These are phyloP conservation scores for Hippoglossus stenolepis DNA, from an alignment of 2,113 vertebrate species.

Conservation along the genomic window DNA sequence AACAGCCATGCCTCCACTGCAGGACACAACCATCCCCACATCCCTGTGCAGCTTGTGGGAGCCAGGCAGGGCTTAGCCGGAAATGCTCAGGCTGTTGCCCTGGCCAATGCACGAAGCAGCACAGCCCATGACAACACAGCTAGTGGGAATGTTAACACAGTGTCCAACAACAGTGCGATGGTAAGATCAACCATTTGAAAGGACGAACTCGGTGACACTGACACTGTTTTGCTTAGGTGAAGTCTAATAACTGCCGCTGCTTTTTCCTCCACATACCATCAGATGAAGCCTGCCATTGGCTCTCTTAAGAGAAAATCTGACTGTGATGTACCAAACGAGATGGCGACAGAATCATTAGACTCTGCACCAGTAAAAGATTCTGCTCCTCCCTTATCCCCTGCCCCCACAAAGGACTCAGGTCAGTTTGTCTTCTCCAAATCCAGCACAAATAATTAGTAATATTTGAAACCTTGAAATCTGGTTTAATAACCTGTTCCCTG, in stretches of 20 bases:
- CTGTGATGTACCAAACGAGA: constrained; percentile 73
- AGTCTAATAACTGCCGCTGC: not conserved
- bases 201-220: not conserved
- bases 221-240: constrained; percentile 28
- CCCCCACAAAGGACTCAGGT: constrained; percentile 77
- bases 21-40: constrained; percentile 85
- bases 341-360: constrained; percentile 63
- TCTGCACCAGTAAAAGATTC: constrained; percentile 82
- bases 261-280: not conserved
- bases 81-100: constrained; percentile 89
- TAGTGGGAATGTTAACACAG: constrained; percentile 33
- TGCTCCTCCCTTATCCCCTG: constrained; percentile 80
- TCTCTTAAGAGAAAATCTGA: constrained; percentile 85
- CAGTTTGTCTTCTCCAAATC: not conserved
- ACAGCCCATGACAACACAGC: constrained; percentile 65
- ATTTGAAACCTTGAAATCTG: not conserved
- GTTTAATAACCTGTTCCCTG: not conserved
- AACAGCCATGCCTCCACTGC: constrained; percentile 77
- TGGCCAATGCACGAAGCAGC: constrained; percentile 84
- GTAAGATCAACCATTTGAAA: constrained; percentile 53
- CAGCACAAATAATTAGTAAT: not conserved
- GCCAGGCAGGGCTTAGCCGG: constrained; percentile 89
- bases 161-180: constrained; percentile 56
- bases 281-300: constrained; percentile 77
- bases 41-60: constrained; percentile 95